These are phyloP conservation scores for Hormiphora californensis DNA, from an alignment of 37 sponge, comb jelly and placozoan species.

Conservation along the genomic window DNA sequence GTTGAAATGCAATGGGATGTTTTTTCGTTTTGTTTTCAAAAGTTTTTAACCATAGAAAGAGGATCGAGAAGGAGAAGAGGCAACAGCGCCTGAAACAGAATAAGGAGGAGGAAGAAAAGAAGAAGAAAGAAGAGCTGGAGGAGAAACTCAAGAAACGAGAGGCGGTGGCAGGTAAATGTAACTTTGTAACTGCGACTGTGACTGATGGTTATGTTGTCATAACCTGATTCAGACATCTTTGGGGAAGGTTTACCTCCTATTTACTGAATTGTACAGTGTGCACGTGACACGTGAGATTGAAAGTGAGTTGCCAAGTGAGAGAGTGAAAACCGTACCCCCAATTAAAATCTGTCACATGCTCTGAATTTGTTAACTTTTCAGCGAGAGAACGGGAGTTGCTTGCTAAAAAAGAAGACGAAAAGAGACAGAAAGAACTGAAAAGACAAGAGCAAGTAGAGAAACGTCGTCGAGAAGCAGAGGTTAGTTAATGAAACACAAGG, in stretches of 20 bases:
- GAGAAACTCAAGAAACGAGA: conserved; percentile 26
- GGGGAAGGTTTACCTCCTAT: too few relatives aligned
- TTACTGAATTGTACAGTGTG: too few relatives aligned
- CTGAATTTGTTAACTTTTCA: not conserved
- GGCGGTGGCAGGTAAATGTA: conserved; percentile 8
- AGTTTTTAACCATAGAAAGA: too few relatives aligned
- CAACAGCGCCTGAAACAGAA: conserved; percentile 25
- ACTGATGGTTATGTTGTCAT: too few relatives aligned
- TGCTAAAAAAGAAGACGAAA: conserved; percentile 48
- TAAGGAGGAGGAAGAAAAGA: conserved; percentile 45
- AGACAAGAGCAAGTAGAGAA: conserved; percentile 35
- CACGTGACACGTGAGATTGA: too few relatives aligned
- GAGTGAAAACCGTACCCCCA: too few relatives aligned
- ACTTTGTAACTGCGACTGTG: not conserved
- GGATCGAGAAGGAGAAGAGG: conserved; percentile 37
- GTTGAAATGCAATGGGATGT: too few relatives aligned
- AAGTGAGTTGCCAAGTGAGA: too few relatives aligned
- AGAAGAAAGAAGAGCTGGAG: conserved; percentile 46
- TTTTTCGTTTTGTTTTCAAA: too few relatives aligned
- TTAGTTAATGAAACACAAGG: not conserved
- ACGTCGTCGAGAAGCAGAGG: conserved; percentile 27
- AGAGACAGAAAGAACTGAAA: conserved; percentile 42
- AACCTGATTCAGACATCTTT: too few relatives aligned
- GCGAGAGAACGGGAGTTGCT: conserved; percentile 26
- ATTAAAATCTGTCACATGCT: too few relatives aligned